A percentile compares a stretch with the other conserved stretches of the same genome.
Conservation (phyloP, 1,140 invertebrate species). For the Ostrea edulis region DNA sequence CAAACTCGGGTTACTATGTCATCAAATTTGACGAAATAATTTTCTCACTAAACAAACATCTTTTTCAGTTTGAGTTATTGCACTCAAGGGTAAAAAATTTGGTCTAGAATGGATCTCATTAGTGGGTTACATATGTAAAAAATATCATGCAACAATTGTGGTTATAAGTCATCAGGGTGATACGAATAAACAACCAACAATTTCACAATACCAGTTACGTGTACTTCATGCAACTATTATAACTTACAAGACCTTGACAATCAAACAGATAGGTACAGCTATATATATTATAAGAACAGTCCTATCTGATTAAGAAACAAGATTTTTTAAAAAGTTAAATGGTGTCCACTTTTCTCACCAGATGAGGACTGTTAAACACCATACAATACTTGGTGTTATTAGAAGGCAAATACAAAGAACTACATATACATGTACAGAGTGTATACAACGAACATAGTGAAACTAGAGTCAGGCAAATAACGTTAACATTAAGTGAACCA, state of each 20-base stretch:
- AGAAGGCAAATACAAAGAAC: neutral
- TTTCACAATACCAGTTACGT: neutral
- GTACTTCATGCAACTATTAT: neutral
- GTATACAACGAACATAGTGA: too few species aligned
- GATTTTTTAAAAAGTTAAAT: neutral
- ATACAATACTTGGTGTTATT: neutral
- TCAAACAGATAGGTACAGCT: neutral
- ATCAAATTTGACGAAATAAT: too few species aligned
- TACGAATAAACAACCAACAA: neutral
- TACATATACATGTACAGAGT: neutral
- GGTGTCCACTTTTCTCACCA: neutral
- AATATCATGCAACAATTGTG: neutral
- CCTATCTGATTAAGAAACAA: neutral
- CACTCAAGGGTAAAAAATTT: too few species aligned
- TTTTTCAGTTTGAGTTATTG: too few species aligned
- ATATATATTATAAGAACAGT: neutral
- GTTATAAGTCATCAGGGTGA: neutral
- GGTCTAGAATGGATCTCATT: too few species aligned
- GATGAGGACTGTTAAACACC: neutral
- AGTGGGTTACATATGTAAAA: neutral
- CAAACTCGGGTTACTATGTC: too few species aligned
- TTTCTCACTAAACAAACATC: too few species aligned
- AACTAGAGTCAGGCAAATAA: neutral
- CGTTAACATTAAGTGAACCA: neutral
- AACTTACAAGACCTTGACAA: neutral